phyloP scores from a whole-genome alignment of 2,797 vertebrate genomes.

The Hemibagrus guttatus region DNA sequence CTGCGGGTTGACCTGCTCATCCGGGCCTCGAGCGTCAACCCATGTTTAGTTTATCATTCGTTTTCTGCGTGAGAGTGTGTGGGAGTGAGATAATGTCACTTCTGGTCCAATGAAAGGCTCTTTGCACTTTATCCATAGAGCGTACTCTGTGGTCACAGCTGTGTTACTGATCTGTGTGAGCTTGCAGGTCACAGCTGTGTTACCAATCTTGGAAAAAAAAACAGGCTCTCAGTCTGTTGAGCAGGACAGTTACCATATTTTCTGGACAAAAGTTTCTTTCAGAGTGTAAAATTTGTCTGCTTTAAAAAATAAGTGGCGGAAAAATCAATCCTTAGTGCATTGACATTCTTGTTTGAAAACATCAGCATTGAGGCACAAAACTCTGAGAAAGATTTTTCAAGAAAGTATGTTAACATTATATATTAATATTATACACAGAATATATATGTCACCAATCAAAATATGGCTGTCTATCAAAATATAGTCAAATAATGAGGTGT shows the following conservation, averaged over 20 bases:
- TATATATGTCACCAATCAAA: too few species aligned
- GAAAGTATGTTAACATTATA: too few species aligned
- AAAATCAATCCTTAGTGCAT: not conserved
- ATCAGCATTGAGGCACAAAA: not conserved
- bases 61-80: constrained; percentile 20
- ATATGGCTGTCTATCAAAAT: not conserved
- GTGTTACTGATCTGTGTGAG: constrained; percentile 25
- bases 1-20: not conserved
- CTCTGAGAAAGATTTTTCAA: too few species aligned
- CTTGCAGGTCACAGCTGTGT: constrained; percentile 35
- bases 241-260: constrained; percentile 3
- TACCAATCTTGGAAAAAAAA: not conserved
- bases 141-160: constrained; percentile 36
- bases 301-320: not conserved
- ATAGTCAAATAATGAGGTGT: not conserved
- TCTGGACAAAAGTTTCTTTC: not conserved
- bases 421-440: too few species aligned
- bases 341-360: not conserved
- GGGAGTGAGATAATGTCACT: not conserved
- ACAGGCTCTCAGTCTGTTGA: constrained; percentile 28
- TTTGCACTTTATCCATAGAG: not conserved
- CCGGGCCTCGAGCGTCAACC: not conserved
- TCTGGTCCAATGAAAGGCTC: not conserved
- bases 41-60: constrained; percentile 1
- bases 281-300: not conserved